A percentile compares a stretch with the other conserved stretches of the same genome.
These are phyloP conservation scores for Eupleurogrammus muticus DNA, from an alignment of 2,797 vertebrate genomes.

Conservation along the genomic window DNA sequence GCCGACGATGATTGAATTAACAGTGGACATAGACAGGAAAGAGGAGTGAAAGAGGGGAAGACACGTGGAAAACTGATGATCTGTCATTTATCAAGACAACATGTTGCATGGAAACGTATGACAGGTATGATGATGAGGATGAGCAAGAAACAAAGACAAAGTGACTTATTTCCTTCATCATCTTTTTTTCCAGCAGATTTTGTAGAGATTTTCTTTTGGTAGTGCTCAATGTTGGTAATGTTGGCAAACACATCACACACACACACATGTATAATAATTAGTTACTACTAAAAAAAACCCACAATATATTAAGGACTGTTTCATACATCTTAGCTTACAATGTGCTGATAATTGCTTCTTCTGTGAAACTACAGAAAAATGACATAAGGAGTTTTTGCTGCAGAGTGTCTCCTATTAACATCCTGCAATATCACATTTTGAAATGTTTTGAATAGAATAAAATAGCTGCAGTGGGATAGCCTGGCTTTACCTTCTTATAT, in stretches of 20 bases:
- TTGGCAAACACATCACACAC: not conserved
- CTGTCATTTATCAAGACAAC: not conserved
- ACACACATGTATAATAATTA: no score
- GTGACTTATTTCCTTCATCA: not conserved
- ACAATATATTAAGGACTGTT: not conserved
- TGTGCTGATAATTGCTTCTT: not conserved
- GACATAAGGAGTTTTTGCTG: no score
- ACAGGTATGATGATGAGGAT: not conserved
- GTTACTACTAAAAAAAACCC: no score
- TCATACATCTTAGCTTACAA: no score
- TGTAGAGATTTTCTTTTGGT: not conserved
- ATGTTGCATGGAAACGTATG: no score
- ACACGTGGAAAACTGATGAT: not conserved
- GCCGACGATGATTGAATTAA: conserved; percentile 36
- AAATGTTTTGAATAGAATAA: no score
- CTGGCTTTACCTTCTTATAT: no score
- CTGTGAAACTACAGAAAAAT: not conserved
- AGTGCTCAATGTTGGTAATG: not conserved
- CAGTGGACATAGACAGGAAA: conserved; percentile 8
- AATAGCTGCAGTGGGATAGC: no score
- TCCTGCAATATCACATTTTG: not conserved
- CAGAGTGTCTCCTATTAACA: no score
- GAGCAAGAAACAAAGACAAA: no score
- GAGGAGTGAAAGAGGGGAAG: conserved; percentile 5
- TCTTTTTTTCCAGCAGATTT: not conserved